Base-by-base conservation (phyloP, 1,140 invertebrate genomes). In the Drosophila gunungcola region DNA sequence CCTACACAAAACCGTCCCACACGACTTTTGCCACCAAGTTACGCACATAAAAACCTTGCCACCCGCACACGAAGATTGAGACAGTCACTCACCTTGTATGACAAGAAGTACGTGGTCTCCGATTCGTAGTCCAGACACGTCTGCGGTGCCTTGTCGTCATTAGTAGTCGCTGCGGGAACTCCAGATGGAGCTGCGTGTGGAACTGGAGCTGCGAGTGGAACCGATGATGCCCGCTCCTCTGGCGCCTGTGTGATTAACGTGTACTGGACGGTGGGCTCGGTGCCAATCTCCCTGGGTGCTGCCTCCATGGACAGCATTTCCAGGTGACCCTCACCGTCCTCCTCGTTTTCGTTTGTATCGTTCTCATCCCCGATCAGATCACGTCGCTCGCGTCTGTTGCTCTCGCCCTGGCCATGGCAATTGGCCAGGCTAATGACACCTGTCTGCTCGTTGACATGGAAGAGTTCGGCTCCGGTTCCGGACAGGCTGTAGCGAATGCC, bases 61-160 rank as follows among this genome's bases (percentile, higher is more conserved):
- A 49, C 46, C 27, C 60, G 56, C 58, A 29, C 51, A 42, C 64
- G 32, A 69, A 48, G 51, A 56, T 69, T 70, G 51, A 69, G 67
- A 45, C 63, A 70, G 67, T 49, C 73, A 91, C 79, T 85, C 92
- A 97, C 96, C 94, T 97, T 97, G 79, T 97, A 97, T 45, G 96
- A 96, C 29, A 99, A 93, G 84, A 96, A 96, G 93, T 98, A 98
- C 74, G 95, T 95, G 16, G 94, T 95, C 84, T 96, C 95, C 13
- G 95, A 95, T 93, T 98, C 98, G 90, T 95, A 98, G 93, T 99
- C 97, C 2, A 98, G 93, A 91, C 98, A 99, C 69, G 90, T 34
- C 48, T 69, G 68, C 68, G 57, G 56, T 72, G 84, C 80, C 80
- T 78, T 84, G 65, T 78, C 61, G 61, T 84, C 84, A 89, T 88